These are phyloP conservation scores for Pachypsylla venusta DNA, from an alignment of 1,140 invertebrate genomes.

Conservation along the genomic window DNA sequence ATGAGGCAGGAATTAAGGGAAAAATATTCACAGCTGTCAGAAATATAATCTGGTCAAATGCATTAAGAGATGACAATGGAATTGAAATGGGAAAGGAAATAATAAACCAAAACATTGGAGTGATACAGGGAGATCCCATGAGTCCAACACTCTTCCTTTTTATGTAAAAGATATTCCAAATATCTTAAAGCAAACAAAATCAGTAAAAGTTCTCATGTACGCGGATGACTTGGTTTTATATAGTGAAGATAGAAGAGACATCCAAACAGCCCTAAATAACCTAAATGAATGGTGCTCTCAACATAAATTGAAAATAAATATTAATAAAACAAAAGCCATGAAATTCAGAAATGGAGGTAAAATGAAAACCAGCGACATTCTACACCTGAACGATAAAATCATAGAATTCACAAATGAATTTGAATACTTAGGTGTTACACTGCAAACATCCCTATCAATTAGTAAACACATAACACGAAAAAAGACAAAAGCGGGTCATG, in stretches of 20 bases:
- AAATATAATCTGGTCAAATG: neutral
- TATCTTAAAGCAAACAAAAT: neutral
- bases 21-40: neutral
- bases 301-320: neutral
- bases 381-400: neutral
- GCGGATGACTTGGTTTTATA: neutral
- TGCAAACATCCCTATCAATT: neutral
- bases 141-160: neutral
- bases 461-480: neutral
- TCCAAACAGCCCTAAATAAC: neutral
- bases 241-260: neutral
- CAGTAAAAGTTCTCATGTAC: neutral
- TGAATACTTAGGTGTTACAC: neutral
- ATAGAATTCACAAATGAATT: conserved; percentile 3
- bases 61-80: neutral
- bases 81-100: neutral
- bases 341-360: neutral
- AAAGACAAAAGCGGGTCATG: neutral
- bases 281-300: neutral
- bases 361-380: neutral
- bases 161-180: neutral
- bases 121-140: conserved; percentile 9
- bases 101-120: conserved; percentile 8
- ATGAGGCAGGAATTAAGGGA: neutral
- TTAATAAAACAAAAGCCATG: neutral